Percentiles rank a stretch among this genome's conserved stretches.
phyloP scores from a whole-genome alignment of 1,140 invertebrate species.

The Meloidogyne floridensis region DNA sequence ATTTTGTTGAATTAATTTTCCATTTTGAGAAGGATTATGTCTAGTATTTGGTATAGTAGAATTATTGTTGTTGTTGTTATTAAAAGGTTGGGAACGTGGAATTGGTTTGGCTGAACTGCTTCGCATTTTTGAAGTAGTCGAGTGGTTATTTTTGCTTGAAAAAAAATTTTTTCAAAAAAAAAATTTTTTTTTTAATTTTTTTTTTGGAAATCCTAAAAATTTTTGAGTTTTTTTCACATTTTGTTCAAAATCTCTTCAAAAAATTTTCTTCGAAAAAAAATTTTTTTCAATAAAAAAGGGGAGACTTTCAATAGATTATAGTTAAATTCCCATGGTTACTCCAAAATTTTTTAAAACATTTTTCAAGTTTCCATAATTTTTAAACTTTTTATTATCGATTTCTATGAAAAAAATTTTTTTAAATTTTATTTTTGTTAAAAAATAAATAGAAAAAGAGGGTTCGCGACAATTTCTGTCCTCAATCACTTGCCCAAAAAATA shows the following conservation, averaged over 20 bases:
- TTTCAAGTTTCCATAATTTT: no score
- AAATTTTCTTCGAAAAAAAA: no score
- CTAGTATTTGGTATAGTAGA: not conserved
- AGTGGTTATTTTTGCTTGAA: not conserved
- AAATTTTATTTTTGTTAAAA: not conserved
- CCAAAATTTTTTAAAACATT: no score
- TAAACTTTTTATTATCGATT: no score
- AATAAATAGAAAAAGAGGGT: not conserved
- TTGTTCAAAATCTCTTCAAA: no score
- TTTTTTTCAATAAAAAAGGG: no score
- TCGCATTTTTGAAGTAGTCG: not conserved
- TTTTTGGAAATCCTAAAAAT: no score
- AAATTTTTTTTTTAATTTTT: not conserved
- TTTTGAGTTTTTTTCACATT: no score
- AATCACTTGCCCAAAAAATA: not conserved
- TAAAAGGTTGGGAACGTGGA: slow-evolving; percentile 6
- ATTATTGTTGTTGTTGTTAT: not conserved
- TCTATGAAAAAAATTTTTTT: not conserved
- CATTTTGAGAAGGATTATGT: not conserved
- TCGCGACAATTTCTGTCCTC: slow-evolving; percentile 5
- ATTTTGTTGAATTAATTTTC: not conserved
- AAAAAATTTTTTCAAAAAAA: not conserved
- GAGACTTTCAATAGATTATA: no score
- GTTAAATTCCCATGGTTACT: no score
- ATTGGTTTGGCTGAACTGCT: not conserved